Evolutionary conservation across 2,113 vertebrate species (phyloP).

Genomic region (Periophthalmus modestus): DNA sequence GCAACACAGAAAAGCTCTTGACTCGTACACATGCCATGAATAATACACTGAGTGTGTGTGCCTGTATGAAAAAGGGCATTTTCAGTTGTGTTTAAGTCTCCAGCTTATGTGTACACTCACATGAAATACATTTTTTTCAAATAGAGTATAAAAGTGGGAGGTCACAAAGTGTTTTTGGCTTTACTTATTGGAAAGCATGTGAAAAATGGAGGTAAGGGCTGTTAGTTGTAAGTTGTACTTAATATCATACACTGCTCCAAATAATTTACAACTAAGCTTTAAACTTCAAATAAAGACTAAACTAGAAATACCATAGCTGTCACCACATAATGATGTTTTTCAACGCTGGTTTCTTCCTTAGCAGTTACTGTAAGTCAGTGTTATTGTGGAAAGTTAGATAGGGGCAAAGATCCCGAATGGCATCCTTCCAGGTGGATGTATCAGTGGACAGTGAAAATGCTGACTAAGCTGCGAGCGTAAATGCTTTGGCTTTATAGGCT

Average conservation of each 20-base stretch:
- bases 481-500: constrained; percentile 32
- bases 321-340: background rate
- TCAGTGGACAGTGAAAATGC: constrained; percentile 32
- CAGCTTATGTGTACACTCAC: too few species aligned
- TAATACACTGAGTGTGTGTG: too few species aligned
- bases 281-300: background rate
- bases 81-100: too few species aligned
- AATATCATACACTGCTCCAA: background rate
- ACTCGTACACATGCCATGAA: constrained; percentile 26
- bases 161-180: background rate
- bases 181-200: too few species aligned
- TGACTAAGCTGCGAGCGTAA: constrained; percentile 38
- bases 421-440: constrained; percentile 74
- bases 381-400: constrained; percentile 2
- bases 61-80: too few species aligned
- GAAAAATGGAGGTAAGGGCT: background rate
- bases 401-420: constrained; percentile 33
- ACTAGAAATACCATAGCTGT: background rate
- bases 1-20: constrained; percentile 53
- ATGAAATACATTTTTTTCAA: background rate
- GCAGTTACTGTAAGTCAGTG: background rate
- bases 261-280: background rate
- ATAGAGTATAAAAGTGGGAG: constrained; percentile 11
- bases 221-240: background rate
- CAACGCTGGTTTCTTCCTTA: background rate